Base-by-base conservation (phyloP, 2,113 vertebrate genomes). In the Eulacestoma nigropectus region DNA sequence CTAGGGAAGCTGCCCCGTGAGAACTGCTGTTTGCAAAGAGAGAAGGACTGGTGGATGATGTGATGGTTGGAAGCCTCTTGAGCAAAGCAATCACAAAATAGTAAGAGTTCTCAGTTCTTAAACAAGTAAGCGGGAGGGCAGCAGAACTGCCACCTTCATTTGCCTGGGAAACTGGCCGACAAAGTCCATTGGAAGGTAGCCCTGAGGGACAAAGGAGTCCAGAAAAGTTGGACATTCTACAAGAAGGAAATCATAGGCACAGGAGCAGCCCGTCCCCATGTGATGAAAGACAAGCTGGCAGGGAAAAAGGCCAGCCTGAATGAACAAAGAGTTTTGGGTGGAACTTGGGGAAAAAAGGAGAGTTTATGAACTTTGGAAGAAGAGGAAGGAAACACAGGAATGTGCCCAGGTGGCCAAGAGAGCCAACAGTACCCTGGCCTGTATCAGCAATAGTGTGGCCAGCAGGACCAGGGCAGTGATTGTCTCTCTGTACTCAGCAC, bases 41-140 rank as follows among this genome's bases (percentile, higher is more conserved):
- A 44, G 77, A 70, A 76, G 64, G 22, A 47, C 29, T 47, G 19
- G 37, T 3, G 6, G 41, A 18, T 46, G 53, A 62, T 13, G 11
- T 42, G 42, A 63, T 19, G 72, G 53, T 9, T 72, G 33, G 42
- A 63, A 42, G 21, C 29, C 9, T 39, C 59, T 33, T 46, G 26
- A 53, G 22, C 30, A 63, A 10, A 73, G 19, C 5, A 7, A 62
- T 56, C 65, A 44, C 0, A 0, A 62, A 87, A 46, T 16, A 1
- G 3, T 37, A n/a, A 10, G 10, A 41, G 16, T 22, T 60, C 72
- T 73, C n/a, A 16, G 39, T 7, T 82, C 41, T 50, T 30, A 32
- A 50, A 39, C 5, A n/a, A 41, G 11, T 23, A 64, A 55, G 21
- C 11, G 4, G 5, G 8, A 41, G 10, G 8, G n/a, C 35, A 77